Conservation (phyloP, 1,140 invertebrate species). For the Wiebesia pumilae region DNA sequence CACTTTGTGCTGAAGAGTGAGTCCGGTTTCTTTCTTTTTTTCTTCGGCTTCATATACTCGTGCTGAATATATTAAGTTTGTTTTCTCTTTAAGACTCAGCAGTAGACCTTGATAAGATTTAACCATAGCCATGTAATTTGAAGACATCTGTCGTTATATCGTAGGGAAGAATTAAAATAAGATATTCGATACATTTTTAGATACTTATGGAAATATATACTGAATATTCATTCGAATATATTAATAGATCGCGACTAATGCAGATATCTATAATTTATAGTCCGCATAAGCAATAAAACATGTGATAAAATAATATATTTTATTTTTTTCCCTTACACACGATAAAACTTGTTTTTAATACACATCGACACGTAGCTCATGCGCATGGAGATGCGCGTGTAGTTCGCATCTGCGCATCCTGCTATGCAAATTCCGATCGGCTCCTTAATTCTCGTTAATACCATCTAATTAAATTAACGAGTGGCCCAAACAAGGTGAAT, state of each 20-base stretch:
- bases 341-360: no score
- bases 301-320: no score
- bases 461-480: slow-evolving; percentile 49
- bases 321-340: no score
- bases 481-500: neutral
- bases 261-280: neutral
- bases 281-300: no score
- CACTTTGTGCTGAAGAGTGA: neutral
- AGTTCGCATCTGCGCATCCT: slow-evolving; percentile 12
- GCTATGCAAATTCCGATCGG: slow-evolving; percentile 39
- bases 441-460: slow-evolving; percentile 44
- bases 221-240: neutral
- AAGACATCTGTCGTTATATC: neutral
- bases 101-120: neutral
- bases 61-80: neutral
- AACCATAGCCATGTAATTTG: neutral
- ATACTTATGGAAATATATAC: neutral
- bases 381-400: neutral
- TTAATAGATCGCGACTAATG: neutral
- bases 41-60: neutral
- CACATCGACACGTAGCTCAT: neutral
- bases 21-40: neutral
- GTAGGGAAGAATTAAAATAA: neutral
- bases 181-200: neutral
- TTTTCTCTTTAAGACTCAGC: neutral